A percentile compares a stretch with the other conserved stretches of the same genome.
Evolutionary conservation across 2,113 vertebrate genomes (phyloP).

Genomic region (Verasper variegatus): DNA sequence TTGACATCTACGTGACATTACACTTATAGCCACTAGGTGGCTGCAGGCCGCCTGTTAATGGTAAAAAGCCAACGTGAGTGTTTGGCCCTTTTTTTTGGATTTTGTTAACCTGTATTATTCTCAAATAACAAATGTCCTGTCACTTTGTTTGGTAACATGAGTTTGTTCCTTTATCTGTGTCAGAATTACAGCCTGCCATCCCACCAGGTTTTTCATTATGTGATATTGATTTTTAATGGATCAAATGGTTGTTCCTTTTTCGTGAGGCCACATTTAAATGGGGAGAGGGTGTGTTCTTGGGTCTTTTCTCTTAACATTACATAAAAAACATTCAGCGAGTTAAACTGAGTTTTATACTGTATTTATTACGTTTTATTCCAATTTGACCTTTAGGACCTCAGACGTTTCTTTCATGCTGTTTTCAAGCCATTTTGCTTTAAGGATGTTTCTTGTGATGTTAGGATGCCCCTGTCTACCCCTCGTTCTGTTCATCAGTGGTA

Average conservation of each 20-base stretch:
- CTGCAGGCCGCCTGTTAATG: conserved; percentile 50
- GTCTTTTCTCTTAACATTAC: conserved; percentile 30
- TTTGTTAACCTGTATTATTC: conserved; percentile 5
- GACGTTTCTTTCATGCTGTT: not conserved
- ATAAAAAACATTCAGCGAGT: conserved; percentile 2
- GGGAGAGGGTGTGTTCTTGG: not conserved
- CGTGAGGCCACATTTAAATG: conserved; percentile 25
- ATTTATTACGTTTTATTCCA: conserved; percentile 69
- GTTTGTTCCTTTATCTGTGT: not conserved
- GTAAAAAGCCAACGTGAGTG: not conserved
- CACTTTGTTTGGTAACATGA: not conserved
- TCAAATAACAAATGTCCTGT: not conserved
- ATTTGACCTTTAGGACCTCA: conserved; percentile 16
- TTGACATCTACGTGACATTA: conserved; percentile 28
- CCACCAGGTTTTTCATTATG: not conserved
- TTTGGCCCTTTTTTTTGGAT: not conserved
- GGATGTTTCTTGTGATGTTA: not conserved
- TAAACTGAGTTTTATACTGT: conserved; percentile 63
- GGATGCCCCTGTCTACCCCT: not conserved
- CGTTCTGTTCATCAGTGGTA: conserved; percentile 6
- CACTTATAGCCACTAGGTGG: conserved; percentile 78
- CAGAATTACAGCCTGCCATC: conserved; percentile 8
- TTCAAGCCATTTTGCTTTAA: conserved; percentile 21
- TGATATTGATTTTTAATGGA: not conserved
- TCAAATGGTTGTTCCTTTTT: not conserved